Base-by-base conservation (phyloP, 2,888 invertebrate genomes). In the Lepidochitona cinerea region DNA sequence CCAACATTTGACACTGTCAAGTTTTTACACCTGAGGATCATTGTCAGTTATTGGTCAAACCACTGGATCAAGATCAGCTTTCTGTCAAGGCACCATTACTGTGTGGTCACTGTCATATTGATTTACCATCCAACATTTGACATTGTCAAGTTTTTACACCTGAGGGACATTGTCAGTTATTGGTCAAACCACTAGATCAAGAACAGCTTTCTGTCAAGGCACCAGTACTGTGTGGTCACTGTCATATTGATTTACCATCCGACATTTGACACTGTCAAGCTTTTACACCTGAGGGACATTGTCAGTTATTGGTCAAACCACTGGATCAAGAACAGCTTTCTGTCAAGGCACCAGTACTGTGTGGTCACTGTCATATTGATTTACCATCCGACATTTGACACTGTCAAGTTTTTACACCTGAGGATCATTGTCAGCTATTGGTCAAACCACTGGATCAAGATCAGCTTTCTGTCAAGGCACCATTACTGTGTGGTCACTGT, bases 341-440 rank as follows among this genome's bases (percentile, higher is more conserved):
- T 59, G 59, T 59, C 59, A 29, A 23, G 14, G 26, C 26, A 32
- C 26, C 66, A 14, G 23, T 23, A 59, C 7, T 26, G n/a, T 5
- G 2, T 2, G 49, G 59, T 59, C 66, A 66, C 12, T 66, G 66
- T 7, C 36, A 66, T 66, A 14, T 3, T 3, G 33, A 35, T 66
- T 18, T 18, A 14, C 35, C 36, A 9, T 33, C 26, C 33, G 2
- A 23, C 4, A 18, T 49, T 7, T 49, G 49, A 49, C 79, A 81
- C 37, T 74, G 78, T 81, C 81, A 81, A 71, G 5, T 23, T 9
- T 71, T 32, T 59, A 36, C 12, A 32, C 52, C 36, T 33, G 73
- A 66, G 41, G 70, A 68, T 32, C 71, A 64, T 49, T 70, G 70
- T 68, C 74, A 74, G 26, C 53, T 68, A 70, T 71, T 72, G 54